Conservation (phyloP, 2,113 vertebrate species). For the Calyptomena viridis region DNA sequence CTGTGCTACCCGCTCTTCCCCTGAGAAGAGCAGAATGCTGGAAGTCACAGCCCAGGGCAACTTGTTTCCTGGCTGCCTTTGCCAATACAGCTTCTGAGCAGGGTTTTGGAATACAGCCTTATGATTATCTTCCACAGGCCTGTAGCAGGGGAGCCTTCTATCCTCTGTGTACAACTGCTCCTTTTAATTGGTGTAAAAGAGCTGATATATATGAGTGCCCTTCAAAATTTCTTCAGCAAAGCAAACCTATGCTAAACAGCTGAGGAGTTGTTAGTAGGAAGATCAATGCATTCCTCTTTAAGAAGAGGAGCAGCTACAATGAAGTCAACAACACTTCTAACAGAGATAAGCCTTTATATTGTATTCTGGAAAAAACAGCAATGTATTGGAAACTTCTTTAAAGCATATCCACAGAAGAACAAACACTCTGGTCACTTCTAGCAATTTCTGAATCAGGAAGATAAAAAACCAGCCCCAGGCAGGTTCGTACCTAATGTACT, state of each 20-base stretch:
- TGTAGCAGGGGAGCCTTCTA: neutral
- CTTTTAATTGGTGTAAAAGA: neutral
- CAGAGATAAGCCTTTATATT: neutral
- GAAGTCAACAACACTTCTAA: neutral
- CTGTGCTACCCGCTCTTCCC: accelerated
- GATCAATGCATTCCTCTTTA: neutral
- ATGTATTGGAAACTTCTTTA: neutral
- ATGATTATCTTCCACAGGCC: neutral
- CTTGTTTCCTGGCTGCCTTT: neutral
- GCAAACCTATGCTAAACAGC: neutral
- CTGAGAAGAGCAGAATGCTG: neutral
- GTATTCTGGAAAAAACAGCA: neutral
- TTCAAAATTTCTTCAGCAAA: neutral
- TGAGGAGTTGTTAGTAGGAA: neutral
- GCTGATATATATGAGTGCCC: neutral
- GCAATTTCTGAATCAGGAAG: neutral
- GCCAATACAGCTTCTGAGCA: neutral
- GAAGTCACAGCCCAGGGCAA: neutral
- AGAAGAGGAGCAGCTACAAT: neutral
- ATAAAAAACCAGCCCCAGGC: neutral
- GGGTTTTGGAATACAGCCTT: neutral
- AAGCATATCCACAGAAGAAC: neutral
- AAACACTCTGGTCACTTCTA: neutral
- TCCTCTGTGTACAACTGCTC: neutral
- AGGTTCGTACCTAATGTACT: slow-evolving; percentile 80